Conservation (phyloP, 2,113 vertebrate species). For the Sylvia atricapilla region DNA sequence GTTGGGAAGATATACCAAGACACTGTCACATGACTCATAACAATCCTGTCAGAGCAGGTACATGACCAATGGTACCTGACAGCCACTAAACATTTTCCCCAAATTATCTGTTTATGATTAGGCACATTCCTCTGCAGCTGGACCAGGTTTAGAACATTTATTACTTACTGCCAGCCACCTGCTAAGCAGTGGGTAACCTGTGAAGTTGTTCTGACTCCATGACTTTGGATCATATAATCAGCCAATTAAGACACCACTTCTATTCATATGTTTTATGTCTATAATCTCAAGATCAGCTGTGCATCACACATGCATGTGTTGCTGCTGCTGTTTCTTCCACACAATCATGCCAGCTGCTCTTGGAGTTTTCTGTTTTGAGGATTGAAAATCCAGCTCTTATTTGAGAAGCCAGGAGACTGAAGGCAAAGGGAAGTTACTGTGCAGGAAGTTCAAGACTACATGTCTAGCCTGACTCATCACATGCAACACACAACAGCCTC, state of each 20-base stretch:
- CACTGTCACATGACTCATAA: background rate
- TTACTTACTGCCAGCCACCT: background rate
- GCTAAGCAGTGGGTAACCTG: background rate
- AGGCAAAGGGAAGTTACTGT: background rate
- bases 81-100: background rate
- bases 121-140: background rate
- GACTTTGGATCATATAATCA: background rate
- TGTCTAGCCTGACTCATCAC: background rate
- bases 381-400: background rate
- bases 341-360: background rate
- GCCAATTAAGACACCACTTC: background rate
- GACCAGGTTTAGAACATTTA: background rate
- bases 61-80: fast-evolving
- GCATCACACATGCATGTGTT: background rate
- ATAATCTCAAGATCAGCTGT: background rate
- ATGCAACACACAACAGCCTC: background rate
- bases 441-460: background rate
- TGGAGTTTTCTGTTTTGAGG: background rate
- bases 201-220: background rate
- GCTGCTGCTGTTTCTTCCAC: background rate
- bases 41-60: background rate
- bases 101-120: background rate
- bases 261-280: background rate
- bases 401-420: background rate
- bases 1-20: background rate